A percentile compares a stretch with the other conserved stretches of the same genome.
These are phyloP conservation scores for Dynastes tityus DNA, from an alignment of 2,888 invertebrate species.

Conservation along the genomic window DNA sequence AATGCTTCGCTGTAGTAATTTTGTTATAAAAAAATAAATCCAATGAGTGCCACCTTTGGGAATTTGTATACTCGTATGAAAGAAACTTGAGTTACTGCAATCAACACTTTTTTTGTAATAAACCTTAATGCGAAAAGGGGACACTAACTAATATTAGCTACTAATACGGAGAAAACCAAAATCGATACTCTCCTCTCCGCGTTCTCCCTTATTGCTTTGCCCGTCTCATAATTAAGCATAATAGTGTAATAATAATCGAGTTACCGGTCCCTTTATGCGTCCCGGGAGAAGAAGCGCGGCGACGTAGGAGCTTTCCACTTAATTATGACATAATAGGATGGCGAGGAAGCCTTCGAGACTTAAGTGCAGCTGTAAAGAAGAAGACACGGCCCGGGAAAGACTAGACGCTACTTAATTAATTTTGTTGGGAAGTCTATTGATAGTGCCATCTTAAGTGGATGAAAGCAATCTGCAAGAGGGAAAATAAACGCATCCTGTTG, in stretches of 20 bases:
- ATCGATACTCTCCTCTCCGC: constrained; percentile 1
- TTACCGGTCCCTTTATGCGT: constrained; percentile 48
- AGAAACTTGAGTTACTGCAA: no score
- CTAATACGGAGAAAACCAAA: background rate
- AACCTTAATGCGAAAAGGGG: no score
- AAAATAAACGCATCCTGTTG: no score
- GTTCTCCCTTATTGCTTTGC: background rate
- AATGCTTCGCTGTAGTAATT: no score
- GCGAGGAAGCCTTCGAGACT: constrained; percentile 27
- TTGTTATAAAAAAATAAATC: no score
- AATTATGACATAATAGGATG: constrained; percentile 47
- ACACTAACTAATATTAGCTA: background rate
- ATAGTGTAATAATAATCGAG: constrained; percentile 50
- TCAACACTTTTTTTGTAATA: no score
- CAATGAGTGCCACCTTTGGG: no score
- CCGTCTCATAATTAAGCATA: constrained; percentile 42
- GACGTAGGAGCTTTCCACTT: constrained; percentile 46
- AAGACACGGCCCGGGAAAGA: constrained; percentile 7
- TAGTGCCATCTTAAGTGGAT: constrained; percentile 20
- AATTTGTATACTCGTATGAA: no score
- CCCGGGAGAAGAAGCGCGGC: constrained; percentile 39
- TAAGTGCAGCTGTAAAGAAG: constrained; percentile 22
- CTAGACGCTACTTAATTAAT: constrained; percentile 47
- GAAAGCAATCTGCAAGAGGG: background rate
- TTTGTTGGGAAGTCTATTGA: constrained; percentile 27